phyloP scores from a whole-genome alignment of 2,113 vertebrate species.

The Rhinoderma darwinii region DNA sequence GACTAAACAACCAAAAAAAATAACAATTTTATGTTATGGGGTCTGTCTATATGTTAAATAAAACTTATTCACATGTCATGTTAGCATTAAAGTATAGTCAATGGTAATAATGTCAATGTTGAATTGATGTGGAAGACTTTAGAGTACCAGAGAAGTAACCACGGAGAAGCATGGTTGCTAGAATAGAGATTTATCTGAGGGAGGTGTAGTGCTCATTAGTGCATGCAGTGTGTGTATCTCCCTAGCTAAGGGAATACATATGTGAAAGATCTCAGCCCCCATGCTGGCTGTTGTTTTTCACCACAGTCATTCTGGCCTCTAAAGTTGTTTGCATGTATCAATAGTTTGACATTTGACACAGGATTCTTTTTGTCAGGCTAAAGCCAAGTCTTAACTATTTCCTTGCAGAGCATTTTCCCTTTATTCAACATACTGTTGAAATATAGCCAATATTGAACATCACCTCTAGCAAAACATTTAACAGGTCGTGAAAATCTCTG shows the following conservation, averaged over 20 bases:
- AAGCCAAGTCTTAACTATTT: constrained; percentile 27
- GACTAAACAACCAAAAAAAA: no score
- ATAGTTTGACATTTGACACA: constrained; percentile 42
- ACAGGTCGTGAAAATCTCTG: no score
- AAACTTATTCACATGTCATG: no score
- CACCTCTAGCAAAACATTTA: no score
- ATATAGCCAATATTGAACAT: background rate
- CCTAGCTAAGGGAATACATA: constrained; percentile 38
- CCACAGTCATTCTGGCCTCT: constrained; percentile 46
- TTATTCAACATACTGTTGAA: background rate
- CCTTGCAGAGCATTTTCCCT: background rate
- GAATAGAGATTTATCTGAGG: constrained; percentile 27
- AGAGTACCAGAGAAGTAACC: background rate
- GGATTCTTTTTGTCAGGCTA: constrained; percentile 17
- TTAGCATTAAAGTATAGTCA: background rate
- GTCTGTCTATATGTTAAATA: no score
- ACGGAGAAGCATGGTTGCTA: constrained; percentile 33
- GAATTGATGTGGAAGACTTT: background rate
- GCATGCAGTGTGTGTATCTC: constrained; percentile 33
- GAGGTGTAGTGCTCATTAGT: constrained; percentile 37
- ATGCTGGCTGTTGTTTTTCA: constrained; percentile 42
- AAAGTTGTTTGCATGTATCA: constrained; percentile 41
- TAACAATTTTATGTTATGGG: no score
- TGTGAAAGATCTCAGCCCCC: constrained; percentile 37
- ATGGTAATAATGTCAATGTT: background rate